Conservation (phyloP, 2,888 invertebrate genomes). For the Anorthoa munda region DNA sequence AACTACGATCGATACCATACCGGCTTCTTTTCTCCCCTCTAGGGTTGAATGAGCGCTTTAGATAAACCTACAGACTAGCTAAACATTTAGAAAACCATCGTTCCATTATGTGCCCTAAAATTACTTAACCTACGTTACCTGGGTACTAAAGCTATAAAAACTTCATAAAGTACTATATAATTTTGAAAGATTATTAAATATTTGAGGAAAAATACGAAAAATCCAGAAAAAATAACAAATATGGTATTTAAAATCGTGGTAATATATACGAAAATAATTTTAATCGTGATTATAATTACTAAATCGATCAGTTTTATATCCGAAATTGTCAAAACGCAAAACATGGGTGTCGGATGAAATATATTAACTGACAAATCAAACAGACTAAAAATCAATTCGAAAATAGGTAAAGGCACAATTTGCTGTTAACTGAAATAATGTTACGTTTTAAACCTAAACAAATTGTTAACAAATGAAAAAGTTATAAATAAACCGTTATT, state of each 20-base stretch:
- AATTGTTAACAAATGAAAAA: background rate
- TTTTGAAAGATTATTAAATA: background rate
- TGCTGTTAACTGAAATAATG: background rate
- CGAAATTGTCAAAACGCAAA: background rate
- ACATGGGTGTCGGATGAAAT: too few species aligned
- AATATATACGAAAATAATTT: background rate
- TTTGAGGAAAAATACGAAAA: background rate
- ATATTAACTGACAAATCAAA: too few species aligned
- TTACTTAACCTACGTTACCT: background rate
- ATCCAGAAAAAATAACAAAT: background rate
- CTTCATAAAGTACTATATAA: background rate
- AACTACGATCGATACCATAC: slow-evolving; percentile 14
- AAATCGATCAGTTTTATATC: background rate
- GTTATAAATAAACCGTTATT: background rate
- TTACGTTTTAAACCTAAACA: background rate
- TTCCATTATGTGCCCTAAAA: background rate
- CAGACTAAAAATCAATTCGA: too few species aligned
- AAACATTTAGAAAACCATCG: slow-evolving; percentile 25
- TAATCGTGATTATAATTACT: background rate
- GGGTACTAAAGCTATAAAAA: background rate
- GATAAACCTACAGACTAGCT: slow-evolving; percentile 23
- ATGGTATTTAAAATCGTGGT: too few species aligned
- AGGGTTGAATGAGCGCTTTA: slow-evolving; percentile 12
- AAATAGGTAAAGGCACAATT: too few species aligned
- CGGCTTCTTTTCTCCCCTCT: slow-evolving; percentile 6